Evolutionary conservation across 2,113 vertebrate species (phyloP).

Genomic region (Caloenas nicobarica): DNA sequence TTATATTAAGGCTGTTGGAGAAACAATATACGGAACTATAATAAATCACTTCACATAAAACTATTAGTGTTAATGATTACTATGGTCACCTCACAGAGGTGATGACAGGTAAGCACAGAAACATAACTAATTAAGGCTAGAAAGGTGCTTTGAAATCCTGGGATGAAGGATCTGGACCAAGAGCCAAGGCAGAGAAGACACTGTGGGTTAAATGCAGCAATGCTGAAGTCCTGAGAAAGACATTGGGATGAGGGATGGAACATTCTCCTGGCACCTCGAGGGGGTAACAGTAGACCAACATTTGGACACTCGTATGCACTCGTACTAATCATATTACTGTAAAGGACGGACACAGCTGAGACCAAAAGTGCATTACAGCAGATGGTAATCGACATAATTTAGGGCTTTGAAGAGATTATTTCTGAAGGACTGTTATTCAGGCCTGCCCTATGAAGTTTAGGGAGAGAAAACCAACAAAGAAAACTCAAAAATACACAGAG

Average conservation of each 20-base stretch:
- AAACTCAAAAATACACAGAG: conserved; percentile 50
- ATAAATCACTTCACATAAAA: background rate
- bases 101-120: background rate
- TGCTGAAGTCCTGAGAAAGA: background rate
- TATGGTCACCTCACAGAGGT: background rate
- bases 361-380: conserved; percentile 61
- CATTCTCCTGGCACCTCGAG: conserved; percentile 11
- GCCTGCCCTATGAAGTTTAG: conserved; percentile 22
- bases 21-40: background rate
- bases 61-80: background rate
- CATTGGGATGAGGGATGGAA: background rate
- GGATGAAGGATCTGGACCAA: background rate
- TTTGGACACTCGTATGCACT: conserved; percentile 53
- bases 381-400: conserved; percentile 66
- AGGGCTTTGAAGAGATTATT: conserved; percentile 66
- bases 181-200: background rate
- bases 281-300: conserved; percentile 34
- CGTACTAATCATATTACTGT: conserved; percentile 60
- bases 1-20: background rate
- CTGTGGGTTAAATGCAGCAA: fast-evolving
- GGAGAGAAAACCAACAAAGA: conserved; percentile 52
- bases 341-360: conserved; percentile 67
- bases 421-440: conserved; percentile 67
- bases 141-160: background rate
- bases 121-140: background rate